Evolutionary conservation across 2,113 vertebrate species (phyloP), one percentile per base, ranked within the genome.

Genomic region (Notothenia coriiceps): DNA sequence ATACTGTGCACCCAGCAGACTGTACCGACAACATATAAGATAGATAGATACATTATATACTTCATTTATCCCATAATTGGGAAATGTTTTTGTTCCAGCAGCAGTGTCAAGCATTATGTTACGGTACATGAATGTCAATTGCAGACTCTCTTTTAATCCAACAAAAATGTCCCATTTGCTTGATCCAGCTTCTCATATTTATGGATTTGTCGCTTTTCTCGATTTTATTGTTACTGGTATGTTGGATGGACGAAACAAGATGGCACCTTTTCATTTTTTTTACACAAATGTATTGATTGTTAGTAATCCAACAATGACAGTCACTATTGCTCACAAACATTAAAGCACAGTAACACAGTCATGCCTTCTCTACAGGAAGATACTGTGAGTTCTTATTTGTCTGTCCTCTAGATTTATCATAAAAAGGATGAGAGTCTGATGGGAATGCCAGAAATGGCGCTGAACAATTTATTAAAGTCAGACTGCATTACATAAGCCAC

Each of bases 381-480:
- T 25, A 10, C 54, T 20, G 35, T 12, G 47, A 20, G 49, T 14
- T 10, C 62, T 10, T 14, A 29, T 43, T 6, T 3, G 35, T 51
- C 7, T 8, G 25, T 35, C 35, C n/a, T 44, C 47, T 35, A 40
- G 12, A 68, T 80, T 85, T 29, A 77, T 55, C 10, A 35, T 59
- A 10, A 64, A 64, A 55, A 5, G 10, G 10, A 14, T 6, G 33
- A 10, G 20, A 44, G 20, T 50, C 54, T 71, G 22, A 65, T 51
- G 66, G 15, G 4, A 74, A 65, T 25, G 59, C 54, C 8, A n/a
- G 33, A 71, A 71, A 51, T 3, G 17, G 1, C 18, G 17, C 60
- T 35, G 20, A 72, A 73, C 64, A 67, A 83, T 62, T 17, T 11
- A 68, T 81, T 75, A 77, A 62, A 82, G 51, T 65, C 64, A 74